Conservation (phyloP, 2,113 vertebrate genomes). For the Sturnus vulgaris region DNA sequence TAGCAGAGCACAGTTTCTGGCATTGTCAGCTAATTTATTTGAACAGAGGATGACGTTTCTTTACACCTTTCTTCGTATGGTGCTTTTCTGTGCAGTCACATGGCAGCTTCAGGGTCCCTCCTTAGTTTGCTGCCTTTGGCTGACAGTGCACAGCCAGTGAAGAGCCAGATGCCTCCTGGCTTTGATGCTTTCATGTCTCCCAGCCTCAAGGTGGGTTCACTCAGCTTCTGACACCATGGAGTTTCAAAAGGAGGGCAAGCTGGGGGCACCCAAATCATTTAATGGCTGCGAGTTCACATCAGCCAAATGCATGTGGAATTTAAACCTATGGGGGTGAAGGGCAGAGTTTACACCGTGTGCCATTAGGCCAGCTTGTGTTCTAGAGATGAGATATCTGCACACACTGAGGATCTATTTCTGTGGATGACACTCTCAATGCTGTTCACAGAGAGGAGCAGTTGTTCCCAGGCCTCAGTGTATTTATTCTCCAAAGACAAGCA, state of each 20-base stretch:
- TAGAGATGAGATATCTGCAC: neutral
- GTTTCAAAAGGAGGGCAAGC: neutral
- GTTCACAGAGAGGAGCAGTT: neutral
- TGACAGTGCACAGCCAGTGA: neutral
- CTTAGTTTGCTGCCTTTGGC: neutral
- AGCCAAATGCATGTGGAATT: neutral
- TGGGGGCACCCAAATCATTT: neutral
- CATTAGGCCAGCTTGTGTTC: neutral
- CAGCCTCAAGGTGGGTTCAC: neutral
- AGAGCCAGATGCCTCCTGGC: neutral
- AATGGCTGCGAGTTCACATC: neutral
- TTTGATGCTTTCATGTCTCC: neutral
- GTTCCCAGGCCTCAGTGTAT: neutral
- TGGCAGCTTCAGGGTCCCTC: neutral
- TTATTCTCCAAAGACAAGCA: neutral
- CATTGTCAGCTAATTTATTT: neutral
- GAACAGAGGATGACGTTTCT: neutral
- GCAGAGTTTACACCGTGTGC: fast-evolving
- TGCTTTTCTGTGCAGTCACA: neutral
- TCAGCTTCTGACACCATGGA: neutral
- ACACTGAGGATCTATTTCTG: neutral
- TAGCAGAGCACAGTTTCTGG: neutral
- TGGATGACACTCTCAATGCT: neutral
- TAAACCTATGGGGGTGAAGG: neutral
- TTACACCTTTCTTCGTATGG: neutral